phyloP scores from a whole-genome alignment of 2,797 vertebrate genomes.

The Pogonophryne albipinna region DNA sequence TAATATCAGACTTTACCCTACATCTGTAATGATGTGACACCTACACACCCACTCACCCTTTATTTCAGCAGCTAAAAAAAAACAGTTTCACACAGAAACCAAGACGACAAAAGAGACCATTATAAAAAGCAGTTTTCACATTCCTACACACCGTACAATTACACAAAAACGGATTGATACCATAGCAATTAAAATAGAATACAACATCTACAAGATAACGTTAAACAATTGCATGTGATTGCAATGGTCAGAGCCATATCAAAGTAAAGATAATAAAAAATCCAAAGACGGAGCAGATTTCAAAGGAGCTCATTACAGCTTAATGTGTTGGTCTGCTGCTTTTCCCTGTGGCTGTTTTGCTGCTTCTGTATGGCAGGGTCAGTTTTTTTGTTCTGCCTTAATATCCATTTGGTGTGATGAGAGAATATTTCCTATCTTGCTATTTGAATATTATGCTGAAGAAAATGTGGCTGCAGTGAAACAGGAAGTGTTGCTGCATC shows the following conservation, averaged over 20 bases:
- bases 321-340: slow-evolving; percentile 20
- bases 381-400: background rate
- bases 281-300: slow-evolving; percentile 11
- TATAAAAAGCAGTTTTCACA: background rate
- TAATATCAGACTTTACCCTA: too few relatives aligned
- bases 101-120: too few relatives aligned
- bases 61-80: too few relatives aligned
- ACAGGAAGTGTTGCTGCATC: slow-evolving; percentile 20
- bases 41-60: too few relatives aligned
- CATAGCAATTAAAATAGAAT: background rate
- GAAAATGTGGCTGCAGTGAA: slow-evolving; percentile 18
- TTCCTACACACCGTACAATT: background rate
- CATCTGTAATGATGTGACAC: too few relatives aligned
- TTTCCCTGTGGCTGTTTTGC: slow-evolving; percentile 11
- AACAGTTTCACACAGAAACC: too few relatives aligned
- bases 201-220: background rate
- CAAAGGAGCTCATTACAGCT: slow-evolving; percentile 8
- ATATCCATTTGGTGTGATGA: background rate
- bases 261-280: background rate
- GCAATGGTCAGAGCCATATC: background rate
- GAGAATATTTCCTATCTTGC: background rate
- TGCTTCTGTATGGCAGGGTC: background rate
- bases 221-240: background rate
- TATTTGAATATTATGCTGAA: slow-evolving; percentile 12
- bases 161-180: background rate